Evolutionary conservation across 2,797 vertebrate species (phyloP), one percentile per base, ranked within the genome.

Genomic region (Halcyon leucocephala): DNA sequence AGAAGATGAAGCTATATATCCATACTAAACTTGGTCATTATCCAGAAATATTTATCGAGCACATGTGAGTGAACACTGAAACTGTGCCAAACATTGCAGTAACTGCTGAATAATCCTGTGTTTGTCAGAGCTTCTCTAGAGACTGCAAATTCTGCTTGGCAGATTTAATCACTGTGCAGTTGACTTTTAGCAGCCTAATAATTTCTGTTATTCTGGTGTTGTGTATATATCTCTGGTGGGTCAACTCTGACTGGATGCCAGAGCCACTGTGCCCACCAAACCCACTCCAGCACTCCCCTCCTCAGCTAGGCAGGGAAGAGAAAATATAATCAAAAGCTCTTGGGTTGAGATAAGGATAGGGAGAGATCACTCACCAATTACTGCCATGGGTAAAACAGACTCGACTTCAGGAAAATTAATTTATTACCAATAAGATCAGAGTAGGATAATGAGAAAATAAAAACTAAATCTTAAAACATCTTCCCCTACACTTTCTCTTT

Each of bases 31-130:
- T 86, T 91, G 84, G 77, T 77, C 17, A 10, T 82, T 85, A 73
- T 85, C 81, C 66, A 90, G 71, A 89, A 86, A 57, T 61, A 46
- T 94, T 93, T 96, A 92, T 80, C n/a, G 54, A 54, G 61, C 42
- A 49, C 65, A 69, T 22, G 22, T 79, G 61, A 88, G 65, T 81
- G 64, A 76, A 65, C 31, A 14, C 82, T 91, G 93, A 90, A 94
- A 85, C 19, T 57, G 31, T 20, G 48, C 84, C 91, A 96, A 82
- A 35, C 74, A 49, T 60, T 92, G 48, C 31, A 85, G 49, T 62
- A 74, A 71, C 52, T 61, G 16, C 65, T 62, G 39, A 22, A 69
- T 81, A 93, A 89, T 82, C 12, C 29, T 41, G 9, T 2, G 48
- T 74, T 88, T 96, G 25, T 81, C 52, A 83, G 54, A 71, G 8